Base-by-base conservation (phyloP, 2,888 invertebrate genomes). In the Macrophya annulata region DNA sequence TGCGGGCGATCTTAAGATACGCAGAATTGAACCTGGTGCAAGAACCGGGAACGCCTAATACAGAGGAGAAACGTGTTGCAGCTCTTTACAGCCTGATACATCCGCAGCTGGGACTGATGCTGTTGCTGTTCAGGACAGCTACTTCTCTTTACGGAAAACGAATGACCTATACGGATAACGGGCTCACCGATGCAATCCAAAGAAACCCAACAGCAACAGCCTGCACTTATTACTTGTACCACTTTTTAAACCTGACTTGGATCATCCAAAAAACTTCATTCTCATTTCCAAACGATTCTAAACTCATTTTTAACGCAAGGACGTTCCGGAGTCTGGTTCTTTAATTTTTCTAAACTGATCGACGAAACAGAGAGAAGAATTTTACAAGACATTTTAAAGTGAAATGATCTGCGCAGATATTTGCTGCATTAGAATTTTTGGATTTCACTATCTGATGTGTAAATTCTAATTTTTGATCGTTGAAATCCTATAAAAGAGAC, bases 41-140 rank as follows among this genome's bases (percentile, higher is more conserved):
- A 92, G 92, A 92, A 93, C 88, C 86, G 89, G 88, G 90, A 88
- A 89, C 90, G 88, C 93, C 92, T 92, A 93, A 92, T 92, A 92
- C 91, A 93, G 92, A 90, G 21, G 62, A 43, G 43, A 59, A 77
- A 81, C 81, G 84, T 85, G 76, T 65, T 79, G 55, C 76, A 21
- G n/a, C 51, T 76, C 37, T 77, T 68, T 51, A 6, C 9, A 43
- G 25, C n/a, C 21, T 21, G 68, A 10, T 17, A 15, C 15, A 31
- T 55, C 31, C 76, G 51, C 77, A 77, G 77, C 51, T 77, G 77
- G 76, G 45, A 62, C 77, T 84, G 37, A 25, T 51, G 77, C 65
- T 84, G 51, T 43, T 9, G 51, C 84, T 55, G 55, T 25, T 59
- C 12, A 6, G 71, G 25, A 31, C 48, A 72, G 71, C 84, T 68